These are phyloP conservation scores for Sebastes steindachneri DNA, from an alignment of 2,797 vertebrate genomes.

Conservation along the genomic window DNA sequence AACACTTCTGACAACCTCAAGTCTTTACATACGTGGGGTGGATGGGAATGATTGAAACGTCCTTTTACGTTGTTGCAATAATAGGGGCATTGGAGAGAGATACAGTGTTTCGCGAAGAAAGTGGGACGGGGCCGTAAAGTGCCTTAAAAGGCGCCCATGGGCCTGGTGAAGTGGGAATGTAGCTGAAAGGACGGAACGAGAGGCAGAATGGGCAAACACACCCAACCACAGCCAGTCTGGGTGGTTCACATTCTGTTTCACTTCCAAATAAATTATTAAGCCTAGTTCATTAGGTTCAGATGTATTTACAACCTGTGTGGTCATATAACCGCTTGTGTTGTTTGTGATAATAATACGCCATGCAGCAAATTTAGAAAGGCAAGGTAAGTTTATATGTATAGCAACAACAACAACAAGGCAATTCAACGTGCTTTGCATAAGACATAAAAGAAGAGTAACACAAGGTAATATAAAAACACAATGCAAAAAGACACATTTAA, in stretches of 20 bases:
- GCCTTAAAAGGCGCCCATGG: too few species aligned
- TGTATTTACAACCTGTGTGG: neutral
- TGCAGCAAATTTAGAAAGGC: neutral
- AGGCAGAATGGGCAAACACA: neutral
- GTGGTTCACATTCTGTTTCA: neutral
- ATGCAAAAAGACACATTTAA: neutral
- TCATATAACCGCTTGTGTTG: neutral
- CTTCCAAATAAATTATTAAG: neutral
- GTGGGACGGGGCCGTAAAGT: too few species aligned
- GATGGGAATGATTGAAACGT: too few species aligned
- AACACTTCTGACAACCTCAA: too few species aligned
- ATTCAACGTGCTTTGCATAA: neutral
- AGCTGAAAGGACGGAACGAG: neutral
- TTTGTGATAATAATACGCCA: neutral
- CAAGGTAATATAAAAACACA: neutral
- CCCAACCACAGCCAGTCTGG: neutral
- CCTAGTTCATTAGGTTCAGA: neutral
- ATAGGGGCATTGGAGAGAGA: too few species aligned
- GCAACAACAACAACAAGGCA: neutral
- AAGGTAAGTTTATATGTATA: neutral
- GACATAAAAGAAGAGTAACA: neutral
- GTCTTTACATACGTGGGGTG: too few species aligned
- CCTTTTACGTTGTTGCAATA: too few species aligned
- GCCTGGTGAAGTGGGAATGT: neutral
- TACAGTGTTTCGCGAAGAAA: too few species aligned